Conservation (phyloP, 2,888 invertebrate genomes). For the Tenthredo mesomela region DNA sequence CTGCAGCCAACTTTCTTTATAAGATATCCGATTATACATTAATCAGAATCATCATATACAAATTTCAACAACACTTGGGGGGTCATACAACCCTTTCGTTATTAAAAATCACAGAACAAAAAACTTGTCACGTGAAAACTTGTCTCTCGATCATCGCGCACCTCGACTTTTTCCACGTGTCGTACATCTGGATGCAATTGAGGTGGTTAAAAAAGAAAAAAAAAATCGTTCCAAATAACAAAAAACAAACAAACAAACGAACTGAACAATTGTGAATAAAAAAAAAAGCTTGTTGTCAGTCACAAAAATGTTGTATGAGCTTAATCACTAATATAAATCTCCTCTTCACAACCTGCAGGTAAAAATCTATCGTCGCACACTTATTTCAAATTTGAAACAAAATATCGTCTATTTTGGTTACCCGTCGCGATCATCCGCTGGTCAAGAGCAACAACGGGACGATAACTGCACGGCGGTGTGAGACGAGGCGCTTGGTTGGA, state of each 20-base stretch:
- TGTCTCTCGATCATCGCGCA: background rate
- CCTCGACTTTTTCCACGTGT: background rate
- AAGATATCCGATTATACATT: background rate
- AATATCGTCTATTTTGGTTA: slow-evolving; percentile 42
- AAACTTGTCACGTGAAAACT: slow-evolving; percentile 11
- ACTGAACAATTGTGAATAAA: background rate
- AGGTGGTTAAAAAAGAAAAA: background rate
- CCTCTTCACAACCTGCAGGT: background rate
- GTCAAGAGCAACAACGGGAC: slow-evolving; percentile 57
- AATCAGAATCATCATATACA: background rate
- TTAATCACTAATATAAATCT: background rate
- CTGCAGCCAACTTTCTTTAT: background rate
- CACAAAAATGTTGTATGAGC: background rate
- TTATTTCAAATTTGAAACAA: background rate
- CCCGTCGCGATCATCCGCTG: slow-evolving; percentile 53
- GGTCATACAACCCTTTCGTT: background rate
- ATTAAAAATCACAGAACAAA: background rate
- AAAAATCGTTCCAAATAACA: background rate
- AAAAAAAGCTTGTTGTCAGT: background rate
- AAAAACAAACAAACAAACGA: background rate
- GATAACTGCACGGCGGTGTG: slow-evolving; percentile 62
- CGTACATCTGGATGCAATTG: background rate
- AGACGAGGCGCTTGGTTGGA: slow-evolving; percentile 69
- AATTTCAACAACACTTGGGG: slow-evolving; percentile 2
- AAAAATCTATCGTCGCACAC: background rate